A percentile compares a stretch with the other conserved stretches of the same genome.
Conservation (phyloP, 1,140 invertebrate genomes). For the Nasonia longicornis region DNA sequence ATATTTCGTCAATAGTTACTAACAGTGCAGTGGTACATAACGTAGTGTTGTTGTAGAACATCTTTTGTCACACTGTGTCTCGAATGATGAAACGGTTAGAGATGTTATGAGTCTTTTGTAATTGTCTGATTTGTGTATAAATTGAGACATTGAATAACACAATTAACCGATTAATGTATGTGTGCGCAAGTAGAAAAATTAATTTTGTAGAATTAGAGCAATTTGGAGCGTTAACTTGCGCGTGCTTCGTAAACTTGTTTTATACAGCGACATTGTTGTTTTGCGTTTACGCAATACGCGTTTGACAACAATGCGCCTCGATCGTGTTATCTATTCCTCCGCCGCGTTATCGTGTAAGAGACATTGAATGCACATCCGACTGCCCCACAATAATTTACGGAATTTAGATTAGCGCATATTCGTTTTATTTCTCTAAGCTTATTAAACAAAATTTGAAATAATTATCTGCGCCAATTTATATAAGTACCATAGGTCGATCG, state of each 20-base stretch:
- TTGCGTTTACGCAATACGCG: background rate
- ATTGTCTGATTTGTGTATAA: too few relatives aligned
- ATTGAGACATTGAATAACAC: background rate
- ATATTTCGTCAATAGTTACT: background rate
- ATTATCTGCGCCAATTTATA: background rate
- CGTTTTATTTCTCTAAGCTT: too few relatives aligned
- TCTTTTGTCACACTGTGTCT: too few relatives aligned
- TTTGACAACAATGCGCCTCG: background rate
- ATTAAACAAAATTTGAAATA: too few relatives aligned
- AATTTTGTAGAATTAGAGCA: background rate
- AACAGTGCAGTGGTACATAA: background rate
- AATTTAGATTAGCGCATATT: too few relatives aligned
- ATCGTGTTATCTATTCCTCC: background rate
- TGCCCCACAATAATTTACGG: too few relatives aligned
- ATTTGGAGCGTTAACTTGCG: background rate
- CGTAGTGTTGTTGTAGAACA: background rate
- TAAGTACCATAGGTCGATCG: background rate
- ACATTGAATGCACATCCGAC: background rate
- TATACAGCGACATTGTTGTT: background rate
- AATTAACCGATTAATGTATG: background rate
- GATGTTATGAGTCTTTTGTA: too few relatives aligned
- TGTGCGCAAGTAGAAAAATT: background rate
- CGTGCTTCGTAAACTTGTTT: background rate
- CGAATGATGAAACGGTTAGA: too few relatives aligned
- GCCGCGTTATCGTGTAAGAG: background rate